Base-by-base conservation (phyloP, 2,113 vertebrate genomes). In the Notechis scutatus region DNA sequence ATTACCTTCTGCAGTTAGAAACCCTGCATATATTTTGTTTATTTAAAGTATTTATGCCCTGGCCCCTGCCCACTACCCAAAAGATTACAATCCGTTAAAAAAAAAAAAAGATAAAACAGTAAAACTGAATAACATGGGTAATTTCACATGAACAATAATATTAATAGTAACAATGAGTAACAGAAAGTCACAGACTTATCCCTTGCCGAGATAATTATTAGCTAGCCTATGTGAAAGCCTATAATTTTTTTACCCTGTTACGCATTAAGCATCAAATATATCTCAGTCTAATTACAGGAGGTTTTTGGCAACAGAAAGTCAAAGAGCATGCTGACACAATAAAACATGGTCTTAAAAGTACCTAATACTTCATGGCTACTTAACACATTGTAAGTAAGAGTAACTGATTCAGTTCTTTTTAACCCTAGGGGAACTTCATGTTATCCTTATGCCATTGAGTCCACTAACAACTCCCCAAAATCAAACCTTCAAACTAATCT, bases 1-100 rank as follows among this genome's bases (percentile, higher is more conserved):
- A 90, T 52, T 93, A n/a, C 45, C n/a, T 90, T 54, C 55, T 93
- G 50, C 39, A 81, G 59, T 89, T 61, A 47, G 55, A 93, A 93
- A 34, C 42, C n/a, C 21, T 8, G 54, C 29, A 4, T 90, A 23
- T 88, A 39, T 88, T 81, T 89, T 26, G 89, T 93, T 93, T 85
- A 42, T 85, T 11, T 57, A 59, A 89, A 89, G 18, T 64, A 59
- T 1, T 64, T 11, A 81, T 39, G 6, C 69, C 5, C n/a, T 81
- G 34, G n/a, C 69, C 69, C 15, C 15, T 81, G 34, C 69, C 69
- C 69, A 20, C n/a, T 39, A 81, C 6, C n/a, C n/a, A 81, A 39
- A 81, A 34, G 15, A 81, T 81, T 81, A 81, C 69, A 81, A 81
- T 39, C 69, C 15, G 3, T 81, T 81, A 7, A 34, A 74, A 29